Percentiles rank a stretch among this genome's conserved stretches.
phyloP scores from a whole-genome alignment of 1,140 invertebrate genomes.

The Macrobrachium nipponense region DNA sequence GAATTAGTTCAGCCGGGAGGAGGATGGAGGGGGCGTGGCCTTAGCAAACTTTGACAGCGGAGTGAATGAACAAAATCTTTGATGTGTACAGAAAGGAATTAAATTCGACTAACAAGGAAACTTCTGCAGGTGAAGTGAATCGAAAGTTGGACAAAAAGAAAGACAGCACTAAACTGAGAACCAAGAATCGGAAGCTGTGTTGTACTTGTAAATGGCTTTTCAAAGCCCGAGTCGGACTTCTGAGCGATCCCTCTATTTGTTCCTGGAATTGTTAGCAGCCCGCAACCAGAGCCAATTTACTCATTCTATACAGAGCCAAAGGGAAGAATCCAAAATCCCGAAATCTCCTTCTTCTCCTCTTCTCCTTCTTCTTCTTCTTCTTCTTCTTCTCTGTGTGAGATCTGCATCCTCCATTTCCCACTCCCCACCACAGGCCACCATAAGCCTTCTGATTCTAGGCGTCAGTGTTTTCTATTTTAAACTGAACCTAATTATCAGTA shows the following conservation, averaged over 20 bases:
- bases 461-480: no score
- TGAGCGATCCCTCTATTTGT: conserved; percentile 27
- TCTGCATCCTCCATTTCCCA: no score
- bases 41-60: conserved; percentile 37
- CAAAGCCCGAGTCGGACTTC: not conserved
- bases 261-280: not conserved
- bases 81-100: conserved; percentile 55
- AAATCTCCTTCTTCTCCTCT: no score
- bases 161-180: conserved; percentile 41
- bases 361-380: no score
- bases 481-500: no score
- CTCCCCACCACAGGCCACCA: no score
- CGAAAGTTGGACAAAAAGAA: conserved; percentile 46
- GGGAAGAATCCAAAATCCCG: no score
- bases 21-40: not conserved
- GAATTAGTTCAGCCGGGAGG: not conserved
- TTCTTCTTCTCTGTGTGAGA: no score
- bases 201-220: conserved; percentile 43
- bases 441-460: no score
- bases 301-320: no score
- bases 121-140: conserved; percentile 42
- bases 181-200: conserved; percentile 7
- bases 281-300: not conserved
- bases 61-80: conserved; percentile 38
- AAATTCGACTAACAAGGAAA: conserved; percentile 47